phyloP scores from a whole-genome alignment of 2,888 invertebrate species.

The Zygaena filipendulae region DNA sequence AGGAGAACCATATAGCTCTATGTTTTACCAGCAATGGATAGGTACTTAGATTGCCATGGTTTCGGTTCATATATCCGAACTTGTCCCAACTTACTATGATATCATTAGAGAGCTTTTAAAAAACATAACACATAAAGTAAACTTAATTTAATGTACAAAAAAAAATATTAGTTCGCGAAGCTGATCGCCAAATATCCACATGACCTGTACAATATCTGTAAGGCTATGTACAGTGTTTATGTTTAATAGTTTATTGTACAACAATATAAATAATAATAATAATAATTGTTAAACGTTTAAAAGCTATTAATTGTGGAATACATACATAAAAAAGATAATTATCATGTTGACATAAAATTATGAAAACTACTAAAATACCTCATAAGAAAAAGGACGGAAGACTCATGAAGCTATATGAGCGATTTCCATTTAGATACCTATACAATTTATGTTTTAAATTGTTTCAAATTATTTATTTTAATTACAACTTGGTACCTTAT shows the following conservation, averaged over 20 bases:
- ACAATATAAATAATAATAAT: no score
- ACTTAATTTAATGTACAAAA: conserved; percentile 1
- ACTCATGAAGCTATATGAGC: conserved; percentile 51
- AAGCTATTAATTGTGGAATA: no score
- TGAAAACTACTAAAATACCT: conserved; percentile 17
- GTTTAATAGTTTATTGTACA: no score
- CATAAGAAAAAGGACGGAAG: conserved; percentile 62
- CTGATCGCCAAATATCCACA: conserved; percentile 68
- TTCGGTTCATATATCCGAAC: no score
- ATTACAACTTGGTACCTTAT: conserved; percentile 51
- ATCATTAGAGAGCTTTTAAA: no score
- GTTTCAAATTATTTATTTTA: conserved; percentile 31
- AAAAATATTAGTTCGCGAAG: conserved; percentile 39
- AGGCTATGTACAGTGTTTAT: conserved; percentile 53
- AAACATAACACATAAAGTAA: neutral
- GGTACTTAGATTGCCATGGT: no score
- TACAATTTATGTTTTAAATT: conserved; percentile 31
- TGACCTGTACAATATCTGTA: conserved; percentile 57
- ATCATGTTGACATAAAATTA: conserved; percentile 5
- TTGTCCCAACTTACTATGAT: no score
- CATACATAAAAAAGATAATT: no score
- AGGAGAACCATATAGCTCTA: no score
- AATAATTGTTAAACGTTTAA: no score
- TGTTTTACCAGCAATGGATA: no score
- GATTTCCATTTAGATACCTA: conserved; percentile 33